Evolutionary conservation across 2,113 vertebrate genomes (phyloP), one percentile per base, ranked within the genome.

Genomic region (Fukomys damarensis): DNA sequence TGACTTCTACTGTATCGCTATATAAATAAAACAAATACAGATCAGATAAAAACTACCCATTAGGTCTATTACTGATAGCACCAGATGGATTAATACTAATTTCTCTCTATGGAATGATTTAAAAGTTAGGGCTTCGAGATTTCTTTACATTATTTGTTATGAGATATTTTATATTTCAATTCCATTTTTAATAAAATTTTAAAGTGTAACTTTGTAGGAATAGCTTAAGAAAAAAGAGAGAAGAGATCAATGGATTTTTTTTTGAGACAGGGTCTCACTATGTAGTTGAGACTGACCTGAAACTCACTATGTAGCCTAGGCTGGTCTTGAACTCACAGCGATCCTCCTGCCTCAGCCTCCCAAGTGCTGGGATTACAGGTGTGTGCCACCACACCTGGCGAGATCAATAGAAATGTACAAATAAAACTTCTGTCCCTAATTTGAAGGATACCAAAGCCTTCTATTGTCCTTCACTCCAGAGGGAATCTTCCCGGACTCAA

Each of bases 121-220:
- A 19, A 80, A 35, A 70, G 41, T 2, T 24, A 26, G 54, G 20
- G 6, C 16, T n/a, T 86, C 11, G 85, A 96, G 32, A 6, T 2
- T 11, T 49, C 22, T 59, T 24, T 77, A 26, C 11, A 52, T 65
- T 77, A 81, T 35, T 56, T 43, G 7, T 83, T 46, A 43, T 14
- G 30, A 46, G 56, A 35, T 56, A 68, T n/a, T 76, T 65, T 86
- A 84, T 80, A 83, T 96, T 92, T 86, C 5, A 63, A 7, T 93
- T 86, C 1, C n/a, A 13, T 65, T 95, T 91, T 93, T 80, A 92
- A 92, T 0, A 49, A 32, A 38, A n/a, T 63, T 76, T 84, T 38
- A 77, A 95, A 83, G 80, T 46, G 14, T 86, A 93, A 41, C 20
- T 24, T 89, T 89, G 11, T 63, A 70, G 20, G 35, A 49, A 30